Conservation (phyloP, 2,113 vertebrate genomes). For the Apteryx owenii region DNA sequence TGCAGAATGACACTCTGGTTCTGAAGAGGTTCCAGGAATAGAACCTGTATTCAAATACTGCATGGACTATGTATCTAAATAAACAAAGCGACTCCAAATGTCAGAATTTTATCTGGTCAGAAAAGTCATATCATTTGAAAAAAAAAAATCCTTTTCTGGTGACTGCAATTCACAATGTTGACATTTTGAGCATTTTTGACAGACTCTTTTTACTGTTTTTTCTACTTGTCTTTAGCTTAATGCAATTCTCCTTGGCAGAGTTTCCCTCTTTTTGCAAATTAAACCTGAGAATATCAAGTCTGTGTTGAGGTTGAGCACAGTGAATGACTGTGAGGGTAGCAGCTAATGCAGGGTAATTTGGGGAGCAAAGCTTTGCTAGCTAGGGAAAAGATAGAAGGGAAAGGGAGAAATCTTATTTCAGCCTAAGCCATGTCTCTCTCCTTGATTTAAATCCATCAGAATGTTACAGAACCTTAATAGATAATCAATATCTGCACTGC, state of each 20-base stretch:
- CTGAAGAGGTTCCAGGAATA: background rate
- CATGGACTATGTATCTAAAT: background rate
- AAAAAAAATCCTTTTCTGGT: background rate
- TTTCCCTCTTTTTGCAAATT: constrained; percentile 12
- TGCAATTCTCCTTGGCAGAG: background rate
- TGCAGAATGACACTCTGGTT: background rate
- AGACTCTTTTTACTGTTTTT: constrained; percentile 4
- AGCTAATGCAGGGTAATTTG: background rate
- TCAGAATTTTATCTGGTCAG: background rate
- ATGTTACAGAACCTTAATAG: background rate
- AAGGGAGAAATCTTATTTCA: background rate
- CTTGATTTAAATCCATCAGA: constrained; percentile 1
- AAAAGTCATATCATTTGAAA: background rate
- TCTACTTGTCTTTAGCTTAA: background rate
- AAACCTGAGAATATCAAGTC: background rate
- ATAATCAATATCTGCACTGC: background rate
- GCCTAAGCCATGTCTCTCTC: background rate
- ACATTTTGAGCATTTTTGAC: background rate
- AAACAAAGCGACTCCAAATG: background rate
- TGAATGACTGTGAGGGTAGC: background rate
- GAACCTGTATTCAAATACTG: background rate
- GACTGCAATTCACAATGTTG: constrained; percentile 12
- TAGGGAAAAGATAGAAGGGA: background rate
- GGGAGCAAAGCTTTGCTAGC: background rate
- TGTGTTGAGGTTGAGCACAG: background rate